phyloP scores from a whole-genome alignment of 2,113 vertebrate species.

The Rhea americana region DNA sequence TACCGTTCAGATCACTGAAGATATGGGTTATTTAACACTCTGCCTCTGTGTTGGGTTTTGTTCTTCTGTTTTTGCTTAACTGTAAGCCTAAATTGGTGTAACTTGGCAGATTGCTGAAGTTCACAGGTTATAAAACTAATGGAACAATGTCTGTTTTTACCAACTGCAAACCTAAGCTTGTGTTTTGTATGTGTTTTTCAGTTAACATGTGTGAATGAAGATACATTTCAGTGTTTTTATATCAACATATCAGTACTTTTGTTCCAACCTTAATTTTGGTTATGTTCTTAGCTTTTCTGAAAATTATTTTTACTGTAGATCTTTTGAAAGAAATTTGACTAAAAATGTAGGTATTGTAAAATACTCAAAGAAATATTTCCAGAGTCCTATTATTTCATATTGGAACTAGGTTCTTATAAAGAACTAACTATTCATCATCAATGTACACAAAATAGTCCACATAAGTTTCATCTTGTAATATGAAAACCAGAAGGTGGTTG shows the following conservation, averaged over 20 bases:
- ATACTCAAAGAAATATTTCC: background rate
- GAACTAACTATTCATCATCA: background rate
- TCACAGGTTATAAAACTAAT: background rate
- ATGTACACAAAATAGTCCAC: background rate
- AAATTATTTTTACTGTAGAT: background rate
- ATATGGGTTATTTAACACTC: background rate
- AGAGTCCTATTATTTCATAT: background rate
- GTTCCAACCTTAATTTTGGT: background rate
- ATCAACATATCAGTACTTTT: background rate
- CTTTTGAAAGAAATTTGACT: background rate
- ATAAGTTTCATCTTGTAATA: background rate
- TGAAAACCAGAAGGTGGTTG: background rate
- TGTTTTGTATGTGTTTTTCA: background rate
- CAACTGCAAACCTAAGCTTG: background rate
- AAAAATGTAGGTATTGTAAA: background rate
- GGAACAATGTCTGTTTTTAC: background rate
- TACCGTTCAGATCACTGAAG: background rate
- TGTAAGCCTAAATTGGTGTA: background rate
- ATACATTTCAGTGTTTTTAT: background rate
- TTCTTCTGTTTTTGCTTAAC: background rate
- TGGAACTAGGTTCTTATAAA: background rate
- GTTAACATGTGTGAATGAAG: background rate
- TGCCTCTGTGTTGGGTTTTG: background rate
- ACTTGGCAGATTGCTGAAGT: background rate
- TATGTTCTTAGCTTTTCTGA: background rate